A percentile compares a stretch with the other conserved stretches of the same genome.
phyloP scores from a whole-genome alignment of 37 sponge, comb jelly and placozoan genomes.

The Agelas oroides region DNA sequence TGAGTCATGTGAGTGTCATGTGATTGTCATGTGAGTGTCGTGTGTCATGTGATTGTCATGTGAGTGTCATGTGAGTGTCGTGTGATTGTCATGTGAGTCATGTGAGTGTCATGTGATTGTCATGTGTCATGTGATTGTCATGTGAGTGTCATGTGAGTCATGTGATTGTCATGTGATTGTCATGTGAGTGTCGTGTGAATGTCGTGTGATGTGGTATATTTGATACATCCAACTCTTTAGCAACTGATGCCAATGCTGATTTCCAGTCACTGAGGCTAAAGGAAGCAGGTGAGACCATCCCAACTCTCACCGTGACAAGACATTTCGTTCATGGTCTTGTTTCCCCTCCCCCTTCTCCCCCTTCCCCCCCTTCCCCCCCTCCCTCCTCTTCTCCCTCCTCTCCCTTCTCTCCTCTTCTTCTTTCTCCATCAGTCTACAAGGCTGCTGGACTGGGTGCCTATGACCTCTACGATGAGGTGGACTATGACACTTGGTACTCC shows the following conservation, averaged over 20 bases:
- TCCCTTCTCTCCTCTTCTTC: not conserved
- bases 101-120: too few relatives aligned
- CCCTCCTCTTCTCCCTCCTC: not conserved
- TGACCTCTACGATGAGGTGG: conserved; percentile 82
- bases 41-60: too few relatives aligned
- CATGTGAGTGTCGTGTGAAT: not conserved
- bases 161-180: not conserved
- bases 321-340: not conserved
- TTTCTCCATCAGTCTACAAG: conserved; percentile 63
- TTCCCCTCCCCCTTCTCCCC: conserved; percentile 1
- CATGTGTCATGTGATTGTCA: too few relatives aligned
- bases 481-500: conserved; percentile 82
- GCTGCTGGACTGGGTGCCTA: conserved; percentile 78
- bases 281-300: conserved; percentile 56
- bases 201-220: not conserved
- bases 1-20: too few relatives aligned
- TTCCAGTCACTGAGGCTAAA: conserved; percentile 37
- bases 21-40: too few relatives aligned
- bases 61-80: too few relatives aligned
- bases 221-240: too few relatives aligned
- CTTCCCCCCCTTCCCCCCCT: not conserved
- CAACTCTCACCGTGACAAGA: not conserved
- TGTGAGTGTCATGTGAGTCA: too few relatives aligned
- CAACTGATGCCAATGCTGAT: conserved; percentile 28
- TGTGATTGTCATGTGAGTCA: too few relatives aligned